Percentiles rank a stretch among this genome's conserved stretches.
phyloP scores from a whole-genome alignment of 2,888 invertebrate genomes.

The Spodoptera littoralis region DNA sequence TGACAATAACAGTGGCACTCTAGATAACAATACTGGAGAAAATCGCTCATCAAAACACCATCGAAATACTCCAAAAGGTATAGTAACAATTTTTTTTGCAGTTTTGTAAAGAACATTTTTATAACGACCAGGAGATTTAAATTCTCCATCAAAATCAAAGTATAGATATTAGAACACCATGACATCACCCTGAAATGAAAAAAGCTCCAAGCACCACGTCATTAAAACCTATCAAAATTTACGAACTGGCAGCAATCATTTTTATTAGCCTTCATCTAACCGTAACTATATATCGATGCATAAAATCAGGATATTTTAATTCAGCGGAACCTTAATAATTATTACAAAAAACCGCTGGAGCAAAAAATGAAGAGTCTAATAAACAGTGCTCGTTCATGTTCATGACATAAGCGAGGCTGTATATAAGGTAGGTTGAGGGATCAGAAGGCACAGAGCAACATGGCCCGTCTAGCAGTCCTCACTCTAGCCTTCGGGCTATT shows the following conservation, averaged over 20 bases:
- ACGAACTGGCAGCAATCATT: constrained; percentile 5
- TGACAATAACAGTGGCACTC: neutral
- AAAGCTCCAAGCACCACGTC: neutral
- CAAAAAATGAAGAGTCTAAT: constrained; percentile 76
- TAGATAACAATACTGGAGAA: no score
- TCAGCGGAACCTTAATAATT: constrained; percentile 59
- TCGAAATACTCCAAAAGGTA: no score
- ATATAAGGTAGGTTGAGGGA: constrained; percentile 66
- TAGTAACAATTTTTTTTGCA: no score
- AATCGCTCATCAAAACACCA: no score
- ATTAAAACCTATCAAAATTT: constrained; percentile 4
- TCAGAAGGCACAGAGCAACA: constrained; percentile 65
- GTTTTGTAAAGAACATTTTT: no score
- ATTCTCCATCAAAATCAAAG: neutral
- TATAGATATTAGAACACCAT: no score
- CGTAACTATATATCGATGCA: neutral
- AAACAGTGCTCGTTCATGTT: constrained; percentile 66
- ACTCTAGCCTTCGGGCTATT: constrained; percentile 75
- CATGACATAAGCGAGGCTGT: constrained; percentile 74
- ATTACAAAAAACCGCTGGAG: constrained; percentile 58
- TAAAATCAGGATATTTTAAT: constrained; percentile 25
- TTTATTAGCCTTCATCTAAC: constrained; percentile 8
- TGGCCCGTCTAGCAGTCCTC: constrained; percentile 76
- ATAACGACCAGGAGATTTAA: no score
- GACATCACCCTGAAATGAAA: neutral